Conservation (phyloP, 2,888 invertebrate genomes). For the Eilema caniola region DNA sequence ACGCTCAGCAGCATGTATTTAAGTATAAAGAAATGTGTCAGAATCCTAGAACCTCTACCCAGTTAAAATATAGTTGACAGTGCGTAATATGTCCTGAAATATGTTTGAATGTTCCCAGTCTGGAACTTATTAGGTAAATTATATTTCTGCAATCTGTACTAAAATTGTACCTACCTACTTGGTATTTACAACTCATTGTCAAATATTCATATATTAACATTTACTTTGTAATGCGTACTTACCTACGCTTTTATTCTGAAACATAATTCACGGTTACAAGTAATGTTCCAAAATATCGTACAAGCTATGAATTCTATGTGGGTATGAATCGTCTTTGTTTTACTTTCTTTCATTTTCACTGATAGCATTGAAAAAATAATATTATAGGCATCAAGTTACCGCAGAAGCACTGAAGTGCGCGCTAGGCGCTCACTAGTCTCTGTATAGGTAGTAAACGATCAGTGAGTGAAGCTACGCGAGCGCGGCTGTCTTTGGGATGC, state of each 20-base stretch:
- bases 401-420: neutral
- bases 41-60: too few relatives aligned
- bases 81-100: too few relatives aligned
- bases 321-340: neutral
- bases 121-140: neutral
- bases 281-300: neutral
- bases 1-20: too few relatives aligned
- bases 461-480: too few relatives aligned
- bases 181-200: neutral
- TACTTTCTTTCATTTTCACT: neutral
- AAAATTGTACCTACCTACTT: neutral
- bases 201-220: constrained; percentile 4
- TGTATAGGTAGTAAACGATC: too few relatives aligned
- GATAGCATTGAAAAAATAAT: neutral
- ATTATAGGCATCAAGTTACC: neutral
- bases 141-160: neutral
- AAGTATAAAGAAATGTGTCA: too few relatives aligned
- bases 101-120: too few relatives aligned
- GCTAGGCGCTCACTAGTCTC: too few relatives aligned
- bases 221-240: neutral
- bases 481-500: too few relatives aligned
- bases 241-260: neutral
- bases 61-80: too few relatives aligned
- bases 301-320: neutral
- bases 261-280: neutral